A percentile compares a stretch with the other conserved stretches of the same genome.
phyloP scores from a whole-genome alignment of 2,888 invertebrate species.

The Athalia circularis region DNA sequence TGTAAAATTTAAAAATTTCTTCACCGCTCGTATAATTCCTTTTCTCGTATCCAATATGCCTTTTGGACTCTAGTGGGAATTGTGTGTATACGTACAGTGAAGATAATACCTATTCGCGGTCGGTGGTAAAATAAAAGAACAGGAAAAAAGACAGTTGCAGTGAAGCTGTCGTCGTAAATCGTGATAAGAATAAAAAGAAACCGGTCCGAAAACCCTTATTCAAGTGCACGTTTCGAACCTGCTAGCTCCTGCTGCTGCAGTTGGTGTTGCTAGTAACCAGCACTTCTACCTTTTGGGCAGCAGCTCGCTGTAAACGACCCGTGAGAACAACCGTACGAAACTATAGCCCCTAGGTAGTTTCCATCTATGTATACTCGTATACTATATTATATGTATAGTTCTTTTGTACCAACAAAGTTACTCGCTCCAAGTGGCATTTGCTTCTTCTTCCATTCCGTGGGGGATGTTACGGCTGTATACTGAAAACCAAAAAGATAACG shows the following conservation, averaged over 20 bases:
- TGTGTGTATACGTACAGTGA: not conserved
- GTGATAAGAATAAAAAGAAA: conserved; percentile 12
- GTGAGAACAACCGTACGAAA: conserved; percentile 33
- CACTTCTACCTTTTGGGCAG: conserved; percentile 19
- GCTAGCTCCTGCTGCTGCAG: not conserved
- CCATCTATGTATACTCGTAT: conserved; percentile 3
- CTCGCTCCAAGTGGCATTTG: no score
- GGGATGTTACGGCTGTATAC: no score
- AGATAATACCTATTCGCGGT: not conserved
- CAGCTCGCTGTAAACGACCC: not conserved
- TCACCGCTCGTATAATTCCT: no score
- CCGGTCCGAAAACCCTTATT: conserved; percentile 9
- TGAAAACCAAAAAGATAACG: no score
- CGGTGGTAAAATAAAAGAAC: conserved; percentile 2
- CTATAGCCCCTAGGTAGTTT: conserved; percentile 21
- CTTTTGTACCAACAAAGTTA: no score
- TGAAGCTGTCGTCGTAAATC: conserved; percentile 30
- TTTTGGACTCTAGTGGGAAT: no score
- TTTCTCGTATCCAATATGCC: no score
- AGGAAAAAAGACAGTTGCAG: conserved; percentile 17
- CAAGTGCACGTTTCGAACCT: conserved; percentile 22
- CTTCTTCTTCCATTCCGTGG: no score
- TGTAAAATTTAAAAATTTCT: no score
- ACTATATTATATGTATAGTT: not conserved
- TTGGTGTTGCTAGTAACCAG: not conserved